A percentile compares a stretch with the other conserved stretches of the same genome.
These are phyloP conservation scores for Peromyscus polionotus DNA, from an alignment of 2,113 vertebrate species.

Conservation along the genomic window DNA sequence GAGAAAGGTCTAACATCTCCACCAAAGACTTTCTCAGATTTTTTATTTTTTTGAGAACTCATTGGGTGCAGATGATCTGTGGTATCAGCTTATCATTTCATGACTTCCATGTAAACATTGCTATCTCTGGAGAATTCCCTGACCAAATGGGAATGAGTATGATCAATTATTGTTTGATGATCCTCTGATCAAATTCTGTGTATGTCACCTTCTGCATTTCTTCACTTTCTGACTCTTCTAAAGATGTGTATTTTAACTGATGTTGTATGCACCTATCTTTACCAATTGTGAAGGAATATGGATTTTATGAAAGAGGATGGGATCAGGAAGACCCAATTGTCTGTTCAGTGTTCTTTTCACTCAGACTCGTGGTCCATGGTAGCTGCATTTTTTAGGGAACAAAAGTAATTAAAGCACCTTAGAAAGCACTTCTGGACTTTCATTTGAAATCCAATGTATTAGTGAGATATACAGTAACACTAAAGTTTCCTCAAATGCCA, in stretches of 20 bases:
- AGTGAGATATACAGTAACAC: no score
- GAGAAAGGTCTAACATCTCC: background rate
- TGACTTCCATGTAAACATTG: background rate
- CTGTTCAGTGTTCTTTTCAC: no score
- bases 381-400: background rate
- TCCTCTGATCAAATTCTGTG: background rate
- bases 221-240: background rate
- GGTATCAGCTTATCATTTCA: background rate
- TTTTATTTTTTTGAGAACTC: background rate
- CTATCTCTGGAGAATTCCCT: no score
- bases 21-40: background rate
- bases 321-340: background rate
- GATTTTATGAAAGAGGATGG: background rate
- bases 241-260: background rate
- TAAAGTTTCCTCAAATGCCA: background rate
- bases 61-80: background rate
- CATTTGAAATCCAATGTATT: background rate
- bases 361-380: background rate
- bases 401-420: background rate
- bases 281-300: accelerated
- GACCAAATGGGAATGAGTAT: no score
- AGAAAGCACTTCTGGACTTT: background rate
- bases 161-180: background rate
- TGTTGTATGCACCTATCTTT: no score
- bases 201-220: background rate